phyloP scores from a whole-genome alignment of 2,113 vertebrate species.

The Macrotus californicus region DNA sequence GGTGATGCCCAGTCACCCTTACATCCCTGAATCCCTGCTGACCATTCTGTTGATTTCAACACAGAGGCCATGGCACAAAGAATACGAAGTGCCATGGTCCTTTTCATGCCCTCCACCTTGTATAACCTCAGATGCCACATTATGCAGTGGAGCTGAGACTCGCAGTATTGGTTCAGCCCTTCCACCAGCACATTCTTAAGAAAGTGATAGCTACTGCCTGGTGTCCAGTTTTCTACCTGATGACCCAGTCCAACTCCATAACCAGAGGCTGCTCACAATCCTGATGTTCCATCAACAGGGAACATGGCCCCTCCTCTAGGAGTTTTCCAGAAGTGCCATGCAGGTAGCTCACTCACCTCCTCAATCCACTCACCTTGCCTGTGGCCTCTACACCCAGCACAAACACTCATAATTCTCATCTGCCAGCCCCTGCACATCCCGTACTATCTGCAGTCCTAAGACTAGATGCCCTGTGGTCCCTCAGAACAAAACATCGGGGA shows the following conservation, averaged over 20 bases:
- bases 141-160: rapidly evolving
- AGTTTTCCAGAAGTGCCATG: not conserved
- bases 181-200: not conserved
- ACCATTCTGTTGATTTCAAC: not conserved
- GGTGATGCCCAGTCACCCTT: not conserved
- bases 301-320: no score
- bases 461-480: not conserved
- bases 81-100: not conserved
- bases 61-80: not conserved
- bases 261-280: not conserved
- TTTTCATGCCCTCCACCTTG: rapidly evolving
- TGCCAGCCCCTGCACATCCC: not conserved
- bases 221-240: not conserved
- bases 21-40: not conserved
- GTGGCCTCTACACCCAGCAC: not conserved
- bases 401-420: not conserved
- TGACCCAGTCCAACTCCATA: not conserved
- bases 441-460: not conserved
- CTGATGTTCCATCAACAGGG: rapidly evolving
- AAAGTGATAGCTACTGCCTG: not conserved
- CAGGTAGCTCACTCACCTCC: not conserved
- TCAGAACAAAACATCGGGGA: not conserved
- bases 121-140: not conserved
- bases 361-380: not conserved
- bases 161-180: no score